phyloP scores from a whole-genome alignment of 2,797 vertebrate species.

The Chrysocyon brachyurus region DNA sequence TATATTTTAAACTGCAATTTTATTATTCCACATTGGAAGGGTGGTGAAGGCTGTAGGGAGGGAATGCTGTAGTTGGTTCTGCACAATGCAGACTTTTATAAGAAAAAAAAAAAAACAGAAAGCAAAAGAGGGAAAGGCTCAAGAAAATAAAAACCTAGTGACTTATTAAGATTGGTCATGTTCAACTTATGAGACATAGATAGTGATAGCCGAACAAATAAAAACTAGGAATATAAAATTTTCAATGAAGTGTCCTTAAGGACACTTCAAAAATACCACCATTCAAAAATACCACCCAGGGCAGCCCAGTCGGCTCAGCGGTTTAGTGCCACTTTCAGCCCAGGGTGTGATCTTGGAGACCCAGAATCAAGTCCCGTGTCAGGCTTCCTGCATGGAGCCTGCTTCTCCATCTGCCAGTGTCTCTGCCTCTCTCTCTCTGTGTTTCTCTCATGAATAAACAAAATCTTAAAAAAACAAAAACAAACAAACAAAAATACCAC shows the following conservation, averaged over 20 bases:
- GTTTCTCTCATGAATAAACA: too few species aligned
- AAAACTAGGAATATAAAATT: constrained; percentile 40
- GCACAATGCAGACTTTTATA: neutral
- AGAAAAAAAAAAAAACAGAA: neutral
- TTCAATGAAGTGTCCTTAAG: constrained; percentile 37
- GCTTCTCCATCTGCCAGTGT: too few species aligned
- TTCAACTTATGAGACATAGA: constrained; percentile 9
- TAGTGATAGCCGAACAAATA: constrained; percentile 20
- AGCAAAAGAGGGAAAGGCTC: neutral
- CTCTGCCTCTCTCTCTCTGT: too few species aligned
- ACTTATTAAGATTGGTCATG: neutral
- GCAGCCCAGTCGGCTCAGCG: too few species aligned
- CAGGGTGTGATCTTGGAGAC: too few species aligned
- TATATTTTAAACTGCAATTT: constrained; percentile 29
- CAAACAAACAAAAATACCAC: neutral
- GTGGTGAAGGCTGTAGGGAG: neutral
- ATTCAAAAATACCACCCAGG: too few species aligned
- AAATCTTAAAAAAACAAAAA: too few species aligned
- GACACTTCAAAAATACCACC: too few species aligned
- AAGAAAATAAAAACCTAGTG: neutral
- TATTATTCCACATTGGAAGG: neutral
- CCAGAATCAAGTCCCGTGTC: too few species aligned
- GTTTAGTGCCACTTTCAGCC: too few species aligned
- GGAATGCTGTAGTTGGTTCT: neutral
- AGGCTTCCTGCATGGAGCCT: too few species aligned